These are phyloP conservation scores for Enteromius mattozi DNA, from an alignment of 2,797 vertebrate species.

Conservation along the genomic window DNA sequence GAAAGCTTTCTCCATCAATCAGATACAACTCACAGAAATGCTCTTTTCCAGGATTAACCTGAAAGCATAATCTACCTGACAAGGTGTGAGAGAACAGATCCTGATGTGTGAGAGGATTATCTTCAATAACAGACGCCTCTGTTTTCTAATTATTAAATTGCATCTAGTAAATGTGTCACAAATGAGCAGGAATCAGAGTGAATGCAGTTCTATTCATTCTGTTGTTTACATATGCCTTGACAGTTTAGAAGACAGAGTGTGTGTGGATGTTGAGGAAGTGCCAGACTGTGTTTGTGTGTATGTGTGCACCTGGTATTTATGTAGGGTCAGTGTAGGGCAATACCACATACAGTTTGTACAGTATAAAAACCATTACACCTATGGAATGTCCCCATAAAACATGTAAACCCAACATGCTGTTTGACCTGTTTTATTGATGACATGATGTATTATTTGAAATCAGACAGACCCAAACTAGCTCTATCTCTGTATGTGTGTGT, in stretches of 20 bases:
- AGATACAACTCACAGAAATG: slow-evolving; percentile 27
- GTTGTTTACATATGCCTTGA: slow-evolving; percentile 12
- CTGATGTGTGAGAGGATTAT: slow-evolving; percentile 37
- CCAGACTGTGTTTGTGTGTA: background rate
- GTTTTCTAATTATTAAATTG: slow-evolving; percentile 22
- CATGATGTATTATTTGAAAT: background rate
- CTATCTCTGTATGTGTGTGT: background rate
- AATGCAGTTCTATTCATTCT: background rate
- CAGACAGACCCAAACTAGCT: background rate
- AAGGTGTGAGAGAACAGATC: slow-evolving; percentile 36
- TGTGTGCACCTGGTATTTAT: too few relatives aligned
- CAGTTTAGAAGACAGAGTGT: background rate
- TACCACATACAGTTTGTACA: too few relatives aligned
- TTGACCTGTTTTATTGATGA: background rate
- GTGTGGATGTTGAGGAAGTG: slow-evolving; percentile 4
- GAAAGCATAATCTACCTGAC: slow-evolving; percentile 26
- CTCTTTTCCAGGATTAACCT: slow-evolving; percentile 33
- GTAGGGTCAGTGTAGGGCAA: too few relatives aligned
- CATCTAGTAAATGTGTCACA: slow-evolving; percentile 23
- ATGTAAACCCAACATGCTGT: slow-evolving; percentile 9
- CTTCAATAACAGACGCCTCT: slow-evolving; percentile 1
- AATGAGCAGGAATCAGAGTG: background rate
- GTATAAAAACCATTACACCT: too few relatives aligned
- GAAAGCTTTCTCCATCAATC: slow-evolving; percentile 44
- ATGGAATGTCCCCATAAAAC: too few relatives aligned